Evolutionary conservation across 2,888 invertebrate genomes (phyloP).

Genomic region (Aromia moschata): DNA sequence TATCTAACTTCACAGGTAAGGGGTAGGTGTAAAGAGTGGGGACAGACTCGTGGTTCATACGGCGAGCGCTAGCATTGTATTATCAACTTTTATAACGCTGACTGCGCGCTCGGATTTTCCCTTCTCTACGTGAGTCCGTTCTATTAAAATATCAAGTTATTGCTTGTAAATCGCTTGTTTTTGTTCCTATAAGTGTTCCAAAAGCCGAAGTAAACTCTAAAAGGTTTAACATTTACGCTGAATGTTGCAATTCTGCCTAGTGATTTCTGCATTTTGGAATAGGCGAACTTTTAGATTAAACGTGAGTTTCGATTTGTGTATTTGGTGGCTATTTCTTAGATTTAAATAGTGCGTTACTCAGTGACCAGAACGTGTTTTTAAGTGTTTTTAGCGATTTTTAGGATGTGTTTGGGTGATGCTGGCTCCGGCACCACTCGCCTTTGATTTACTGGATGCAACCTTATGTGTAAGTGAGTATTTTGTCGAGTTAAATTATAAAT

Average conservation of each 20-base stretch:
- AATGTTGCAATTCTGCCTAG: not conserved
- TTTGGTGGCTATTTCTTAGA: conserved; percentile 19
- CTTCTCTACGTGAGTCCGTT: conserved; percentile 24
- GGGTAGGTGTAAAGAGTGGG: conserved; percentile 38
- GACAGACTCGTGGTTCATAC: conserved; percentile 29
- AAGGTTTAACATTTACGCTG: not conserved
- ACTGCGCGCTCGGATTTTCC: conserved; percentile 27
- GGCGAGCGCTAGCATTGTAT: conserved; percentile 35
- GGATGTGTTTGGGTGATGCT: conserved; percentile 64
- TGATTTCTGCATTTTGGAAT: not conserved
- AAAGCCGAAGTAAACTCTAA: not conserved
- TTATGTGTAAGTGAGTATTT: conserved; percentile 60
- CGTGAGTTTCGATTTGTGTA: conserved; percentile 15
- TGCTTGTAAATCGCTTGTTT: conserved; percentile 1
- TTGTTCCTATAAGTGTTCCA: conserved; percentile 7
- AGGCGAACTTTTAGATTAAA: not conserved
- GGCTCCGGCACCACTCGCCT: conserved; percentile 62
- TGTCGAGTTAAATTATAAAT: too few relatives aligned
- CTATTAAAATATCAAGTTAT: conserved; percentile 16
- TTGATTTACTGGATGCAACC: conserved; percentile 63
- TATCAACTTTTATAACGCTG: conserved; percentile 36
- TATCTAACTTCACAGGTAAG: conserved; percentile 30
- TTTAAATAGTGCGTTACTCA: conserved; percentile 20
- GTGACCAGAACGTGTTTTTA: conserved; percentile 26
- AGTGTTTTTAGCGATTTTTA: conserved; percentile 47